These are phyloP conservation scores for Chauna torquata DNA, from an alignment of 2,113 vertebrate genomes.

Conservation along the genomic window DNA sequence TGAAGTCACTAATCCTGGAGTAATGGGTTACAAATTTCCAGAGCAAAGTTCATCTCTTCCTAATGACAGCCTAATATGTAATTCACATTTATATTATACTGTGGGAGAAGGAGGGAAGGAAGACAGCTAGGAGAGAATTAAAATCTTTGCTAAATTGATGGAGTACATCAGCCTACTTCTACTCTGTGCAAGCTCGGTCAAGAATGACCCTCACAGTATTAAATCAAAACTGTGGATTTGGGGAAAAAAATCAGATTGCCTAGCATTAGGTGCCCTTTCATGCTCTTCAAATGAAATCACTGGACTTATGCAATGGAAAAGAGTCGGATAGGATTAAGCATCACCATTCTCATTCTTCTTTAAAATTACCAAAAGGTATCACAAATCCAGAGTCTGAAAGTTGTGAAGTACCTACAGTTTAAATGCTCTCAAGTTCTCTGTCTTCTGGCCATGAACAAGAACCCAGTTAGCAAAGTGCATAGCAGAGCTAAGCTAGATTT, in stretches of 20 bases:
- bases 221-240: neutral
- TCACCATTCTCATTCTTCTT: neutral
- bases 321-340: neutral
- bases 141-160: neutral
- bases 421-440: neutral
- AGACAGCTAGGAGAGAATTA: neutral
- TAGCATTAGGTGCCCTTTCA: no score
- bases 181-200: neutral
- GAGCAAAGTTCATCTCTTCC: neutral
- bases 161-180: neutral
- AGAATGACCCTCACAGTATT: neutral
- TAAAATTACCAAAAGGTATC: neutral
- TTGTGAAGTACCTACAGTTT: neutral
- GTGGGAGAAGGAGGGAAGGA: neutral
- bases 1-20: neutral
- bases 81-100: neutral
- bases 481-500: neutral
- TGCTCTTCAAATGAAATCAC: no score
- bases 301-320: neutral
- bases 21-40: neutral
- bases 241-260: neutral
- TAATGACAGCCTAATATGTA: neutral
- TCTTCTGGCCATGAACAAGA: neutral
- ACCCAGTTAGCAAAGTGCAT: neutral
- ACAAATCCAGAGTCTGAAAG: neutral